Percentiles rank a stretch among this genome's conserved stretches.
phyloP scores from a whole-genome alignment of 1,140 invertebrate species.

The Dinothrombium tinctorium region DNA sequence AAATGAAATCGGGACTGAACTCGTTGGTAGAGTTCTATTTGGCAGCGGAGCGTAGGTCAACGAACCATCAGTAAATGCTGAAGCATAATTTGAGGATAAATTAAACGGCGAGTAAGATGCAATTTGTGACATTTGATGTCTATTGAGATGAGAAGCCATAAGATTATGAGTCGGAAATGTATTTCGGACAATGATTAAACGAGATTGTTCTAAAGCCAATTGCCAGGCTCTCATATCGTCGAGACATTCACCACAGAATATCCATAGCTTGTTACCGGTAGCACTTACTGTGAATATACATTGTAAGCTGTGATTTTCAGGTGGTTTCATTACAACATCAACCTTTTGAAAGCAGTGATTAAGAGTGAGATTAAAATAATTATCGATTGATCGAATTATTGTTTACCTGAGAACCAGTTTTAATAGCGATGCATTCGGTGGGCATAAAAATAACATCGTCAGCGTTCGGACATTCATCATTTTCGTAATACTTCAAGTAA shows the following conservation, averaged over 20 bases:
- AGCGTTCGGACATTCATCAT: slow-evolving; percentile 16
- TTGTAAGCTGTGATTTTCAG: background rate
- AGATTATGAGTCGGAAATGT: background rate
- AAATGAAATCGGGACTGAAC: too few species aligned
- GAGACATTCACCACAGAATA: slow-evolving; percentile 19
- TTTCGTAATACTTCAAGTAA: slow-evolving; percentile 20
- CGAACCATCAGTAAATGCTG: too few species aligned
- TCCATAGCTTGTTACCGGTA: slow-evolving; percentile 14
- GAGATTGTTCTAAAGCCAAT: slow-evolving; percentile 18
- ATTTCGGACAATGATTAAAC: slow-evolving; percentile 11
- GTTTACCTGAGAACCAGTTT: slow-evolving; percentile 16
- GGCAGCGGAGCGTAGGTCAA: too few species aligned
- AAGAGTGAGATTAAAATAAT: background rate
- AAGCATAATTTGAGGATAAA: too few species aligned
- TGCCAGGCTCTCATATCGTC: slow-evolving; percentile 21
- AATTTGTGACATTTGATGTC: too few species aligned
- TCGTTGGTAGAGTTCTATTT: too few species aligned
- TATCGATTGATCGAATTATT: background rate
- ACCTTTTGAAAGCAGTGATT: background rate
- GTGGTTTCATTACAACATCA: background rate
- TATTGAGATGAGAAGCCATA: too few species aligned
- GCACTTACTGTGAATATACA: slow-evolving; percentile 8
- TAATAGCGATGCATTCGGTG: slow-evolving; percentile 15
- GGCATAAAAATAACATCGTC: slow-evolving; percentile 19
- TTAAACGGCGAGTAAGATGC: too few species aligned